A percentile compares a stretch with the other conserved stretches of the same genome.
These are phyloP conservation scores for Vultur gryphus DNA, from an alignment of 2,797 vertebrate species.

Conservation along the genomic window DNA sequence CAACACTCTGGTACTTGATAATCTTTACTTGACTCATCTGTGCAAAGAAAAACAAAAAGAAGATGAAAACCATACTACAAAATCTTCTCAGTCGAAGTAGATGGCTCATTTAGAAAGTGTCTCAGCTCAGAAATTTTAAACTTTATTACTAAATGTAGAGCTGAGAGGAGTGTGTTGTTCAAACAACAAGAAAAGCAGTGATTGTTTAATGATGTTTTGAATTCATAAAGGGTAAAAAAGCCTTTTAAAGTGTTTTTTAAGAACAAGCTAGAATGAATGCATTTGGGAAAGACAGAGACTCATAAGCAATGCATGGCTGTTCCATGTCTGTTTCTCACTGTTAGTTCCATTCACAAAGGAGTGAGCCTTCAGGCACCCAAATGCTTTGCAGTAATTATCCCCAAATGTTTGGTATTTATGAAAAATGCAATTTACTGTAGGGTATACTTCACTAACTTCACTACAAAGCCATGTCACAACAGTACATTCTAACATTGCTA, in stretches of 20 bases:
- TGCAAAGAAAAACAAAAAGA: neutral
- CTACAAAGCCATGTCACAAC: constrained; percentile 17
- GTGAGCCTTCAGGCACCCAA: constrained; percentile 7
- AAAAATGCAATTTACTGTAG: constrained; percentile 49
- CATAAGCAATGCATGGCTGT: neutral
- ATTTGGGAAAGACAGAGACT: neutral
- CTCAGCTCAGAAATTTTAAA: neutral
- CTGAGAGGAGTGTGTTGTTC: neutral
- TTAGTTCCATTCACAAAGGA: constrained; percentile 28
- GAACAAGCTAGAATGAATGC: neutral
- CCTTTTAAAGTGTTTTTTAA: neutral
- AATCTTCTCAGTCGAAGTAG: neutral
- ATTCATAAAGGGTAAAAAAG: neutral
- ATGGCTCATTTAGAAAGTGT: neutral
- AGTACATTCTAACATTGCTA: constrained; percentile 20
- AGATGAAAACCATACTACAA: neutral
- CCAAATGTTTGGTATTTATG: constrained; percentile 26
- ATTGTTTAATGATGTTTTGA: neutral
- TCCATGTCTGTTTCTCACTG: neutral
- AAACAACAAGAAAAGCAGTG: neutral
- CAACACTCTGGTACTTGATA: neutral
- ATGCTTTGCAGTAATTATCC: constrained; percentile 36
- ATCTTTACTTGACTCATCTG: neutral
- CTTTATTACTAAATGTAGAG: neutral
- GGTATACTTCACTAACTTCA: constrained; percentile 10